Base-by-base conservation (phyloP, 2,888 invertebrate genomes). In the Pheosia gnoma region DNA sequence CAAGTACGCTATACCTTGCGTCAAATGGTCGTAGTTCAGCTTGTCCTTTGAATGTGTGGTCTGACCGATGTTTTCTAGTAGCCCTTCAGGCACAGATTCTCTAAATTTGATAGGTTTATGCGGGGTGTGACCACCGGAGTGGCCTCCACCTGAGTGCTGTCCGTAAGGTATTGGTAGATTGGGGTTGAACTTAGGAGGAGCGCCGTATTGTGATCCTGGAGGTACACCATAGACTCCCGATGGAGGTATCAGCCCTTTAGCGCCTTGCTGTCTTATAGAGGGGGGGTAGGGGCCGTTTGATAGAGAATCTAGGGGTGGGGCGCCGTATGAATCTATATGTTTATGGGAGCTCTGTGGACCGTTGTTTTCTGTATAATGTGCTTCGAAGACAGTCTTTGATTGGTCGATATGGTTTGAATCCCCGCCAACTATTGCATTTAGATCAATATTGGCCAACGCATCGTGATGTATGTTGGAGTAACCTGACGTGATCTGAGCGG, bases 41-140 rank as follows among this genome's bases (percentile, higher is more conserved):
- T 90, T 85, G 77, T 96, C 96, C 71, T 96, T 95, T 25, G 95
- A 95, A 57, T 95, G 94, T 0, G 95, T 95, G 0, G 94, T 91
- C 59, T 95, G 95, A 0, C 95, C 96, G 67, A 96, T 95, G 59
- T 95, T 95, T 70, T 96, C 94, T 4, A 97, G 88, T 5, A 97
- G 85, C 0, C 96, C 96, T 58, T 94, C 93, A 0, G 97, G 96
- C 0, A 97, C 96, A 0, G 96, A 95, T n/a, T 96, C 96, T 56
- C 96, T 94, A 84, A 96, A 97, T 70, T 96, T 94, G 5, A 97
- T 94, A 0, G 97, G 97, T 45, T 94, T 94, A 77, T 92, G 93
- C 0, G 95, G 95, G 0, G 83, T 82, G 57, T 82, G 87, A 2
- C 91, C 88, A 3, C 94, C 92, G 0, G 91, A 81, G 67, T 89